Base-by-base conservation (phyloP, 2,797 vertebrate genomes). In the Apogon hyalosoma region DNA sequence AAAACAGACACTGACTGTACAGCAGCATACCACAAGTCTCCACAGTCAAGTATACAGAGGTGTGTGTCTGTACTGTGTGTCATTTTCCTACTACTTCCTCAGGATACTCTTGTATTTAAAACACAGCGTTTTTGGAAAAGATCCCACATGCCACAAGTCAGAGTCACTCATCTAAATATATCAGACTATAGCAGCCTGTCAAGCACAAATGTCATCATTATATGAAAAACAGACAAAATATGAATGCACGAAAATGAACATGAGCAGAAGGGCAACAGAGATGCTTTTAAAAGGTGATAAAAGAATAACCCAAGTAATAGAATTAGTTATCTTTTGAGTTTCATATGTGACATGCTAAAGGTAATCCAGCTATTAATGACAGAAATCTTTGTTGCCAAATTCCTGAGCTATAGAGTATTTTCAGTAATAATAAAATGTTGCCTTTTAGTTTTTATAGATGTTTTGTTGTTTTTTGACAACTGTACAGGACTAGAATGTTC, bases 1-100 rank as follows among this genome's bases (percentile, higher is more conserved):
- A 83, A 64, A 88, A 78, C 65, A 87, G 75, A 65, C 76, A 69
- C 43, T 61, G 45, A 64, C 69, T 75, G 79, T 69, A 83, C 55
- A 21, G 50, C 39, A 70, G 55, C 42, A 43, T 33, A 28, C 24
- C 15, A 13, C 38, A 63, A 54, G 62, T 80, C 59, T 70, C 10
- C 13, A n/a, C 42, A 57, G 52, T 14, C 43, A 39, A 45, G 14
- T 59, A 40, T 36, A 40, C 39, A 51, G 63, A 68, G 70, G 64
- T 78, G 65, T 52, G 58, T 57, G 39, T 63, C 48, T 65, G 33
- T 68, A 38, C 7, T 63, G 51, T 58, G 63, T 66, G 63, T 13
- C 6, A 4, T 24, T 72, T 73, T 77, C n/a, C 10, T 48, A 9
- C 16, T 1, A 2, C 48, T 46, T 50, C 7, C 51, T 67, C 14